Percentiles rank a stretch among this genome's conserved stretches.
These are phyloP conservation scores for Pseudomyrmex concolor DNA, from an alignment of 1,140 invertebrate genomes.

Conservation along the genomic window DNA sequence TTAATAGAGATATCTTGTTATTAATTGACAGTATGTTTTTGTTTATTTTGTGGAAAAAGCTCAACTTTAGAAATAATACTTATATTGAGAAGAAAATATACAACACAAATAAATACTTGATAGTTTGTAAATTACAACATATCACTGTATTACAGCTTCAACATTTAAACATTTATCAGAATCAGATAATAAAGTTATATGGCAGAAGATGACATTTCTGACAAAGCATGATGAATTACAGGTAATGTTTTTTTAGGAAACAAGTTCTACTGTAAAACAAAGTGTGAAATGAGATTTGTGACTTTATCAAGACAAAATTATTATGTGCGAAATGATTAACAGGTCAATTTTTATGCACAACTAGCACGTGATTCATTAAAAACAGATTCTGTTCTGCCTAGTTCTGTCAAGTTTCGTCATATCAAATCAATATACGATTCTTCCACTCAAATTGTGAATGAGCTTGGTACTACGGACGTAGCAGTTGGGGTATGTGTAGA, in stretches of 20 bases:
- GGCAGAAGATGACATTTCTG: constrained; percentile 9
- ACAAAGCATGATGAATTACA: constrained; percentile 40
- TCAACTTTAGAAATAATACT: constrained; percentile 29
- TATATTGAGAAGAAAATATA: neutral
- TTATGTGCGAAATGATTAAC: neutral
- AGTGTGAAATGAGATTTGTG: neutral
- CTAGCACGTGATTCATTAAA: constrained; percentile 49
- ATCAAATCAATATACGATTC: constrained; percentile 7
- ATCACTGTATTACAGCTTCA: neutral
- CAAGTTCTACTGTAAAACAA: neutral
- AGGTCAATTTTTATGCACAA: constrained; percentile 41
- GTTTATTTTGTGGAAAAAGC: constrained; percentile 27
- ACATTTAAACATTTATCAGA: neutral
- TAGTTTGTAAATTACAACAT: neutral
- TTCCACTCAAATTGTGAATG: constrained; percentile 65
- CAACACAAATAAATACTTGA: constrained; percentile 14
- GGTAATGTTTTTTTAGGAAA: neutral
- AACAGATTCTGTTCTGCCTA: constrained; percentile 6
- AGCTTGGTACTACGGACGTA: constrained; percentile 68
- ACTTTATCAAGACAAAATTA: neutral
- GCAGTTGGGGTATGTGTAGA: constrained; percentile 67
- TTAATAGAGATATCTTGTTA: constrained; percentile 20
- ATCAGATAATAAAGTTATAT: constrained; percentile 29
- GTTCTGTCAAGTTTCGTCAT: constrained; percentile 26
- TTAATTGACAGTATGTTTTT: constrained; percentile 13